These are phyloP conservation scores for Ctenodactylus gundi DNA, from an alignment of 2,113 vertebrate species.

Conservation along the genomic window DNA sequence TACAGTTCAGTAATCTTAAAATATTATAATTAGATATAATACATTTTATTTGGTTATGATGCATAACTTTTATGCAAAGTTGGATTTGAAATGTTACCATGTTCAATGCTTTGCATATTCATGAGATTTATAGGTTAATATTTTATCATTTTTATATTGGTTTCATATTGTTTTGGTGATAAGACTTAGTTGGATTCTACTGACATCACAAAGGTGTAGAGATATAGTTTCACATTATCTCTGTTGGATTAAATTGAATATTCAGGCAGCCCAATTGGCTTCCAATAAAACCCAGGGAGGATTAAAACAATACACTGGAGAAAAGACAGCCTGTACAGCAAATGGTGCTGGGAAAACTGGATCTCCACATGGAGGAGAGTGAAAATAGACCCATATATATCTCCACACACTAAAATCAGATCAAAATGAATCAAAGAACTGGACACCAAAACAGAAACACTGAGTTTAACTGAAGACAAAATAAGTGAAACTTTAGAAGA, in stretches of 20 bases:
- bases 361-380: no score
- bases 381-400: no score
- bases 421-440: no score
- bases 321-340: no score
- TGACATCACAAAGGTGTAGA: not conserved
- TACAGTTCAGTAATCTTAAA: not conserved
- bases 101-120: not conserved
- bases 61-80: not conserved
- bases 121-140: not conserved
- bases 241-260: not conserved
- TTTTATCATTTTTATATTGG: not conserved
- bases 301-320: no score
- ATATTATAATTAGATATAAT: not conserved
- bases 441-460: no score
- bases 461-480: no score
- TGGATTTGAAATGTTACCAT: not conserved
- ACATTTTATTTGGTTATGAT: not conserved
- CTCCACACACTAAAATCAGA: no score
- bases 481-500: no score
- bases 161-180: not conserved
- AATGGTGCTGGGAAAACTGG: no score
- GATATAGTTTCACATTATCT: not conserved
- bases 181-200: not conserved
- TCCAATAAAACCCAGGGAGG: not conserved
- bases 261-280: not conserved